A percentile compares a stretch with the other conserved stretches of the same genome.
These are phyloP conservation scores for Tiliacea aurago DNA, from an alignment of 2,888 invertebrate genomes.

Conservation along the genomic window DNA sequence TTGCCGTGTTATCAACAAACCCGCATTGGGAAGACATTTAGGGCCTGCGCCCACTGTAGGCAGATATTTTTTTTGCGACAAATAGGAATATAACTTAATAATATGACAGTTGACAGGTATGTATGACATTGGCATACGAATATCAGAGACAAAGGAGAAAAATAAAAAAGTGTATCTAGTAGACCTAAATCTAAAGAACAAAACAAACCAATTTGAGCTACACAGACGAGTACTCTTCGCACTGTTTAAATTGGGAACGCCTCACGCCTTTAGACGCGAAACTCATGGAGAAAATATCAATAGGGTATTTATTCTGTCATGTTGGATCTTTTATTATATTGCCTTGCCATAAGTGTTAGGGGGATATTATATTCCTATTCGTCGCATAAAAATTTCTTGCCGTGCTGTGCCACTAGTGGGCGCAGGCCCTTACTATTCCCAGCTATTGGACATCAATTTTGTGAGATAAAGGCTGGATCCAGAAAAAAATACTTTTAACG, in stretches of 20 bases:
- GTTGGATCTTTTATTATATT: too few species aligned
- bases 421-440: constrained; percentile 2
- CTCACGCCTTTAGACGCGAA: too few species aligned
- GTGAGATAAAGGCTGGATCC: constrained; percentile 26
- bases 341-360: too few species aligned
- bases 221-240: too few species aligned
- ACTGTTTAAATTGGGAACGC: too few species aligned
- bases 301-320: too few species aligned
- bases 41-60: constrained; percentile 1
- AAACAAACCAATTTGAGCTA: too few species aligned
- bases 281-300: too few species aligned
- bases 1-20: constrained; percentile 65
- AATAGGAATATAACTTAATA: neutral
- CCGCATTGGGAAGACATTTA: constrained; percentile 45
- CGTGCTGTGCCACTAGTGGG: neutral
- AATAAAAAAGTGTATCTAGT: too few species aligned
- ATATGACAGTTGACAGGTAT: neutral
- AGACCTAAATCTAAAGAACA: too few species aligned
- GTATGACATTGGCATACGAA: too few species aligned
- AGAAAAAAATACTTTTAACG: constrained; percentile 19
- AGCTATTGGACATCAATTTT: constrained; percentile 38
- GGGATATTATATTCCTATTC: neutral
- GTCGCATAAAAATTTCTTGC: neutral
- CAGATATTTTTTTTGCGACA: neutral
- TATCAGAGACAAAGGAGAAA: too few species aligned